Conservation (phyloP, 2,113 vertebrate genomes). For the Sinocyclocheilus anshuiensis region DNA sequence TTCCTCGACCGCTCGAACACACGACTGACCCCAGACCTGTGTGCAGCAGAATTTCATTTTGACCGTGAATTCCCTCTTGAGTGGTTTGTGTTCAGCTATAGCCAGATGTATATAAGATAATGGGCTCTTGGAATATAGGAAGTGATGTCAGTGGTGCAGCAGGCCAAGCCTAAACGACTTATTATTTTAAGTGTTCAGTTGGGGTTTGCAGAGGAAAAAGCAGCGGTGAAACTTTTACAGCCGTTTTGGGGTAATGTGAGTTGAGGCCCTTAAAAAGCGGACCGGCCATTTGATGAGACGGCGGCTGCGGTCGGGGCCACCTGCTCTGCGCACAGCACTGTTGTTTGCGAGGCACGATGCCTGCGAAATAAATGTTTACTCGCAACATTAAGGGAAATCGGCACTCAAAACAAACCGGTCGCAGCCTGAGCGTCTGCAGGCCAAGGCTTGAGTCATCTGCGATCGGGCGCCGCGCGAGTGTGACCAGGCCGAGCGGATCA, state of each 20-base stretch:
- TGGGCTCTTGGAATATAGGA: slow-evolving; percentile 65
- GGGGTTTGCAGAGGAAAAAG: slow-evolving; percentile 57
- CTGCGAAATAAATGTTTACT: slow-evolving; percentile 23
- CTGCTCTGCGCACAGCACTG: slow-evolving; percentile 19
- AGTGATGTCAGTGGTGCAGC: slow-evolving; percentile 67
- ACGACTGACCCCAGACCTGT: slow-evolving; percentile 8
- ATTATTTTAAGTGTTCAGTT: slow-evolving; percentile 62
- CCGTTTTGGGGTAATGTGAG: slow-evolving; percentile 45
- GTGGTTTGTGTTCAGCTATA: slow-evolving; percentile 52
- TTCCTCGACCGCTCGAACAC: not conserved
- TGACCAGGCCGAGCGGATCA: not conserved
- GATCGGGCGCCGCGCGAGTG: not conserved
- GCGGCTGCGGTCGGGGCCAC: slow-evolving; percentile 46
- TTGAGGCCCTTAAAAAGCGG: slow-evolving; percentile 41
- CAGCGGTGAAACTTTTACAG: slow-evolving; percentile 43
- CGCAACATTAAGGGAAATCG: not conserved
- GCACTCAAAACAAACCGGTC: not conserved
- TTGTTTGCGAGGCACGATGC: not conserved
- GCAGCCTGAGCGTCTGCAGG: slow-evolving; percentile 41
- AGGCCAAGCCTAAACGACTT: slow-evolving; percentile 56
- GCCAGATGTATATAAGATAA: slow-evolving; percentile 62
- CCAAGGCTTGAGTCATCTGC: slow-evolving; percentile 59
- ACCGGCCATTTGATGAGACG: slow-evolving; percentile 40
- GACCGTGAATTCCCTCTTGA: slow-evolving; percentile 33
- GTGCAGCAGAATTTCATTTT: slow-evolving; percentile 3